Percentiles rank a stretch among this genome's conserved stretches.
Evolutionary conservation across 1,140 invertebrate genomes (phyloP).

Genomic region (Grapholita molesta): DNA sequence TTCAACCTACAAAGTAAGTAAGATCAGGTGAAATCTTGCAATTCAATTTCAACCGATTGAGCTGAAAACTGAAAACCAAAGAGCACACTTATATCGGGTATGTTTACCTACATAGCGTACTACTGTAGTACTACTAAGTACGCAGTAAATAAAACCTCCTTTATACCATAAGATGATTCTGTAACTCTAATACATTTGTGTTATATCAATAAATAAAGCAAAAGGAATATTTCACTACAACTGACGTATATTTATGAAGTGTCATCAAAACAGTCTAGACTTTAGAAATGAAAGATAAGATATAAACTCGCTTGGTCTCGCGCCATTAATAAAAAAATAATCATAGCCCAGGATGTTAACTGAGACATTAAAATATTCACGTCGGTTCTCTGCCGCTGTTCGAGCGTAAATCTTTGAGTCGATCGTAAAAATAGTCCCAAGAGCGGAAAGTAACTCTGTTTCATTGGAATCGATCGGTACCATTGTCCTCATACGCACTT

Average conservation of each 20-base stretch:
- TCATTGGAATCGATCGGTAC: conserved; percentile 44
- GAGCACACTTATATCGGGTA: too few species aligned
- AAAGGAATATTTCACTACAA: neutral
- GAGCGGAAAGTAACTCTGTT: conserved; percentile 51
- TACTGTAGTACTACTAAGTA: too few species aligned
- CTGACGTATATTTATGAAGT: neutral
- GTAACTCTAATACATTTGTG: too few species aligned
- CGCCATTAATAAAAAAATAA: conserved; percentile 27
- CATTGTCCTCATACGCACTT: conserved; percentile 65
- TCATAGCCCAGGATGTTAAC: conserved; percentile 33
- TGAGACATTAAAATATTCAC: conserved; percentile 51
- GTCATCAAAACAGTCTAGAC: neutral
- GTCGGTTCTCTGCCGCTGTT: conserved; percentile 37
- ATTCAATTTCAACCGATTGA: too few species aligned
- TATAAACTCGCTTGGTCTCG: neutral
- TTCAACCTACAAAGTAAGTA: too few species aligned
- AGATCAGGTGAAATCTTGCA: too few species aligned
- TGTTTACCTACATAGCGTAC: too few species aligned
- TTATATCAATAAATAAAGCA: neutral
- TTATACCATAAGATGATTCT: too few species aligned
- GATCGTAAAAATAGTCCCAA: conserved; percentile 58
- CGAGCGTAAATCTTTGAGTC: conserved; percentile 54
- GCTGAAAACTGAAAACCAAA: too few species aligned
- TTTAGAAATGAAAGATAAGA: neutral
- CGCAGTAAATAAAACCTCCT: too few species aligned